Evolutionary conservation across 1,140 invertebrate species (phyloP), one percentile per base, ranked within the genome.

Genomic region (Solenopsis fugax): DNA sequence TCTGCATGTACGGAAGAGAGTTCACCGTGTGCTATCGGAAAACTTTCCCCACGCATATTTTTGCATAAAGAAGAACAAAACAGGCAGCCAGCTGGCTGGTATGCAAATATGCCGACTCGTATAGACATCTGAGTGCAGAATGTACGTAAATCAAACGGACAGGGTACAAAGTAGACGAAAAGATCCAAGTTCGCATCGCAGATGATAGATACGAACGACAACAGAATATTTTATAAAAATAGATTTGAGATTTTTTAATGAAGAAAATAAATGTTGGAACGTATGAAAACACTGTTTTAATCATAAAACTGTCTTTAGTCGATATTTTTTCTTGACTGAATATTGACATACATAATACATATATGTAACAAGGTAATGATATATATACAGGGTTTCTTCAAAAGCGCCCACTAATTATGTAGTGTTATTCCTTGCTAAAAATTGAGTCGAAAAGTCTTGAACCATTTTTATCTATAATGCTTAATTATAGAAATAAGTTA

Each of bases 11-110:
- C n/a, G 52, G 12, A 37, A 64, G 56, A 64, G 56, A 85, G 64
- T 90, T 87, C 80, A 76, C 62, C 72, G 71, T 65, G 71, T 65
- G 52, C 34, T 52, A 52, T 60, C 21, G 56, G 69, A 41, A 67
- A 87, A 84, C 62, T 76, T 88, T 45, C 24, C 37, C 37, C 13
- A 29, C 48, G 64, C 37, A 21, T 54, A 65, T 41, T 60, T 48
- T 50, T 21, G 34, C 18, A 72, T 29, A 64, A 87, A 87, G 16
- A 2, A n/a, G 56, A 75, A 81, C 73, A 69, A 88, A 88, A 72
- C 13, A 69, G 72, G 67, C 34, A 65, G 41, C 41, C 82, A 21
- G 54, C 65, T 73, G 85, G 54, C 72, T 58, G 9, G 34, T 9
- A 80, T 41, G 65, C 62, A 80, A 54, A 80, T 67, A 65, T 58